Conservation (phyloP, 2,113 vertebrate genomes). For the Myotis yumanensis region DNA sequence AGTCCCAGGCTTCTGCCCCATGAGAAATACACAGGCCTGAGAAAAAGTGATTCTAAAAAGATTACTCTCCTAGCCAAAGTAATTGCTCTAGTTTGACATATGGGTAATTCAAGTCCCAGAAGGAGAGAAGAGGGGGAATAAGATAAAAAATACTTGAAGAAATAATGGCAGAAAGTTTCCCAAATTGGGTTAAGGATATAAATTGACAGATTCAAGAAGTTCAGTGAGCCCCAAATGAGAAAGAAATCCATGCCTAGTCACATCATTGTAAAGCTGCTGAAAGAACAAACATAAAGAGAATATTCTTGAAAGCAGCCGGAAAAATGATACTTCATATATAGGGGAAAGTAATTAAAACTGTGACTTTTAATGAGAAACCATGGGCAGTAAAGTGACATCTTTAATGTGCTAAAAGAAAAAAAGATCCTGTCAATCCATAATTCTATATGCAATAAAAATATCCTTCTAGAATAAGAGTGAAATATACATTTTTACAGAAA, state of each 20-base stretch:
- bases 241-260: constrained; percentile 1
- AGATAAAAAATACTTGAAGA: background rate
- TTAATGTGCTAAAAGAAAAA: constrained; percentile 19
- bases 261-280: background rate
- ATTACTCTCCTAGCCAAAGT: background rate
- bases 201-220: constrained; percentile 4
- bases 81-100: background rate
- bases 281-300: constrained; percentile 30
- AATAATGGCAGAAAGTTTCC: constrained; percentile 14
- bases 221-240: constrained; percentile 39
- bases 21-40: constrained; percentile 5
- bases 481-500: constrained; percentile 27
- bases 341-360: background rate
- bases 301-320: constrained; percentile 2
- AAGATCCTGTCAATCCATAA: background rate
- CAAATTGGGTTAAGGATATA: constrained; percentile 13
- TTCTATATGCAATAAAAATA: background rate
- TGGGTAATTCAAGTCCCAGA: background rate
- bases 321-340: constrained; percentile 7
- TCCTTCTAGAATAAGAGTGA: constrained; percentile 6
- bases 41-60: constrained; percentile 7
- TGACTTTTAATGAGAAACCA: constrained; percentile 19
- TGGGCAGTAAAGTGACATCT: background rate
- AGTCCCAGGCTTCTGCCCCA: background rate
- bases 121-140: background rate